Percentiles rank a stretch among this genome's conserved stretches.
Evolutionary conservation across 1,140 invertebrate genomes (phyloP).

Genomic region (Diabrotica virgifera): DNA sequence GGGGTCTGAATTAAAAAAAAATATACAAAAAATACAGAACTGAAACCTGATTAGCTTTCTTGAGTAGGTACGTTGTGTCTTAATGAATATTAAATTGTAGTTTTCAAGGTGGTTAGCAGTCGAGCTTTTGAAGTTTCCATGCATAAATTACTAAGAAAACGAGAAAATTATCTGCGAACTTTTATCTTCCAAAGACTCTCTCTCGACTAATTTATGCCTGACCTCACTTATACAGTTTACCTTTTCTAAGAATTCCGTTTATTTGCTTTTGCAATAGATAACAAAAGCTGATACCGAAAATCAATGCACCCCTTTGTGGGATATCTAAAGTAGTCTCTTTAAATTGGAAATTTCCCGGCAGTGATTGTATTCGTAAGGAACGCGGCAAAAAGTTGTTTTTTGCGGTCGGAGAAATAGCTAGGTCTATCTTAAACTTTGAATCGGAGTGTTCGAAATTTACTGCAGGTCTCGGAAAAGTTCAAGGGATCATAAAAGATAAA

Average conservation of each 20-base stretch:
- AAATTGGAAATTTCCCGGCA: neutral
- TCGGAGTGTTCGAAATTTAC: too few relatives aligned
- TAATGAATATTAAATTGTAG: neutral
- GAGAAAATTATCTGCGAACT: slow-evolving; percentile 2
- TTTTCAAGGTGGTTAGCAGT: neutral
- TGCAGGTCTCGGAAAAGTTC: too few relatives aligned
- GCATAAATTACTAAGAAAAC: neutral
- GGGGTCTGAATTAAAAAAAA: too few relatives aligned
- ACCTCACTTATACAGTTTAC: neutral
- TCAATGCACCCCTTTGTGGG: neutral
- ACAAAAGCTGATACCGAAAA: neutral
- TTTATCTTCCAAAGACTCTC: neutral
- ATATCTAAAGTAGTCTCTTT: neutral
- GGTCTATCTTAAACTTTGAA: too few relatives aligned
- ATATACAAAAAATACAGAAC: too few relatives aligned
- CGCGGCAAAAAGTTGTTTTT: neutral
- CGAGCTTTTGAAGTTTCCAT: neutral
- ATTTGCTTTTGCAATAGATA: neutral
- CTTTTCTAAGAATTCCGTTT: neutral
- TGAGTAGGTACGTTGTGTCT: too few relatives aligned
- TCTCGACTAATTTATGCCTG: neutral
- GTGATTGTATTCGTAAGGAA: neutral
- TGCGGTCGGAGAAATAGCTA: neutral
- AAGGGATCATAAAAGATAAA: too few relatives aligned
- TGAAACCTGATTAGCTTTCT: too few relatives aligned